Conservation (phyloP, 2,888 invertebrate genomes). For the Didymodactylos carnosus region DNA sequence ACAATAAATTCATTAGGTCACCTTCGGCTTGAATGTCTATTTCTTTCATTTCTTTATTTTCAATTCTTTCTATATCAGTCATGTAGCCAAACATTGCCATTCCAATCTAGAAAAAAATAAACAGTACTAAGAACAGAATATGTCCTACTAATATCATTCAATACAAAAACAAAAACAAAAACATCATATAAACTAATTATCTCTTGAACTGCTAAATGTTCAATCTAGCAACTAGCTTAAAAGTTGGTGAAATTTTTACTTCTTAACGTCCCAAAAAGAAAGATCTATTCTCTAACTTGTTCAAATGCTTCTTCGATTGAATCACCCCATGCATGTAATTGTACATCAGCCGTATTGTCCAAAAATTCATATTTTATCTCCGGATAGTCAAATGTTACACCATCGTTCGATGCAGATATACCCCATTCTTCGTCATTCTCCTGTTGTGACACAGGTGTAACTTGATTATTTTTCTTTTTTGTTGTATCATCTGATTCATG, state of each 20-base stretch:
- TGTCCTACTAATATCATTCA: background rate
- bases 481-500: too few species aligned
- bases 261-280: background rate
- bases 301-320: conserved; percentile 71
- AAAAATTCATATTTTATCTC: conserved; percentile 33
- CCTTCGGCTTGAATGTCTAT: conserved; percentile 61
- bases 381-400: background rate
- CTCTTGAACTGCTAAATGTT: too few species aligned
- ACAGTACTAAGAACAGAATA: background rate
- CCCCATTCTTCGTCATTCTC: background rate
- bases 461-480: background rate
- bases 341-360: conserved; percentile 96
- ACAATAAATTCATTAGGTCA: conserved; percentile 67
- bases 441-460: background rate
- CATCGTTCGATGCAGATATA: background rate
- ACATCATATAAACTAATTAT: too few species aligned
- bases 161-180: too few species aligned
- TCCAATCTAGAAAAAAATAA: conserved; percentile 41
- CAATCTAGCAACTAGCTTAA: too few species aligned
- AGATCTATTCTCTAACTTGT: conserved; percentile 41
- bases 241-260: background rate
- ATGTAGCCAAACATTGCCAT: conserved; percentile 93
- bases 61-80: conserved; percentile 48
- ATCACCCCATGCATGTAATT: conserved; percentile 82
- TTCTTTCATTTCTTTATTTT: conserved; percentile 51